Conservation (phyloP, 2,113 vertebrate species). For the Paradoxurus hermaphroditus region DNA sequence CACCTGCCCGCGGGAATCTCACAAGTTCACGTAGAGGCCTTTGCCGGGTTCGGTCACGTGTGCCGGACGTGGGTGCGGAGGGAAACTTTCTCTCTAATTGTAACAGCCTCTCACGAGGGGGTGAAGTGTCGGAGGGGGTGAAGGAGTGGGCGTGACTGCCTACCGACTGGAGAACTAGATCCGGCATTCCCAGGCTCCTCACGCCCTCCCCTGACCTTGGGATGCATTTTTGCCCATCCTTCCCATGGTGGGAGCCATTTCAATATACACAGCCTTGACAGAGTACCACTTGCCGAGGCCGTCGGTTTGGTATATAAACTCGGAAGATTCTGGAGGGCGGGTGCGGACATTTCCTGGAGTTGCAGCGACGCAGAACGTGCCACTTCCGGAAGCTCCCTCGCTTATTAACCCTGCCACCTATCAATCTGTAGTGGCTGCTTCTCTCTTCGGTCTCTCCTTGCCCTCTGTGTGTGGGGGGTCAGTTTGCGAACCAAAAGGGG, state of each 20-base stretch:
- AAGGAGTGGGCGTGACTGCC: accelerated
- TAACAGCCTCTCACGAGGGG: neutral
- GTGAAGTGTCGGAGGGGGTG: neutral
- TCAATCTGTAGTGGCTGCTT: neutral
- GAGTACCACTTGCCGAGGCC: neutral
- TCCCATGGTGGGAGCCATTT: neutral
- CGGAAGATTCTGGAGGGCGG: neutral
- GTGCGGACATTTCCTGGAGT: neutral
- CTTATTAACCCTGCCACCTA: neutral
- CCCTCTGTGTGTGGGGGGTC: neutral
- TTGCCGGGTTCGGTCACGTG: neutral
- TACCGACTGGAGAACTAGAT: neutral
- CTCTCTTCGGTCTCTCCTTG: neutral
- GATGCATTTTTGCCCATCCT: accelerated
- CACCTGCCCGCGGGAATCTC: neutral
- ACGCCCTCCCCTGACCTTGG: no score
- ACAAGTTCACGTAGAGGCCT: neutral
- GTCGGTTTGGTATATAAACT: neutral
- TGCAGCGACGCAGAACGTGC: no score
- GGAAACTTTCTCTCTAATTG: neutral
- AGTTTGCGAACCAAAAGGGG: neutral
- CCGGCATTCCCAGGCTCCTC: neutral
- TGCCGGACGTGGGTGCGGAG: no score
- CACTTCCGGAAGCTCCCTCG: neutral
- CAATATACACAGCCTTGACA: neutral